phyloP scores from a whole-genome alignment of 2,113 vertebrate species.

The Neogobius melanostomus region DNA sequence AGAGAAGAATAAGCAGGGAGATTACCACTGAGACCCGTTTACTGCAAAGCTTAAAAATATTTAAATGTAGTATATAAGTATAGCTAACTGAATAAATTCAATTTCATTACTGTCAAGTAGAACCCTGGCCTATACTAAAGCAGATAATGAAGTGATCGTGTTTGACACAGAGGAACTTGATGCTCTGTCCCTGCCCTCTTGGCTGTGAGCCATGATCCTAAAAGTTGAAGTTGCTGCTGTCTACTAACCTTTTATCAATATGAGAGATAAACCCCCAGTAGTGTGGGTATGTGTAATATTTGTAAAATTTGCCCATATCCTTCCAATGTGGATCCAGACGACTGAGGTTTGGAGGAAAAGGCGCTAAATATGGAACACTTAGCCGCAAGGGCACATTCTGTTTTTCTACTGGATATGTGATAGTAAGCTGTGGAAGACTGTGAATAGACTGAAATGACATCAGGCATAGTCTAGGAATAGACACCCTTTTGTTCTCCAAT shows the following conservation, averaged over 20 bases:
- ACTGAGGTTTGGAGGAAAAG: conserved; percentile 20
- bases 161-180: conserved; percentile 31
- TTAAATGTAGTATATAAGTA: no score
- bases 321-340: conserved; percentile 16
- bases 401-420: conserved; percentile 45
- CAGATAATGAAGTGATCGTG: conserved; percentile 37
- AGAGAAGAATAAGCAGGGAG: not conserved
- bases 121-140: not conserved
- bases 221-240: not conserved
- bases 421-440: conserved; percentile 33
- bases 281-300: conserved; percentile 24
- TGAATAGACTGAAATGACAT: conserved; percentile 26
- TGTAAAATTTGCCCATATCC: conserved; percentile 17
- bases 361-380: conserved; percentile 29
- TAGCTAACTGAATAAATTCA: not conserved
- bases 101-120: conserved; percentile 39
- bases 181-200: conserved; percentile 17
- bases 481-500: conserved; percentile 12
- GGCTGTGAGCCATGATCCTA: not conserved
- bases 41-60: not conserved
- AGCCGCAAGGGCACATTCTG: conserved; percentile 35
- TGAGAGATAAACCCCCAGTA: conserved; percentile 11
- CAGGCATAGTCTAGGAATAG: conserved; percentile 4
- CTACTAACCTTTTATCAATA: conserved; percentile 9
- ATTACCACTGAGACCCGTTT: not conserved